A percentile compares a stretch with the other conserved stretches of the same genome.
Evolutionary conservation across 2,888 invertebrate species (phyloP).

Genomic region (Cerceris ruficornis): DNA sequence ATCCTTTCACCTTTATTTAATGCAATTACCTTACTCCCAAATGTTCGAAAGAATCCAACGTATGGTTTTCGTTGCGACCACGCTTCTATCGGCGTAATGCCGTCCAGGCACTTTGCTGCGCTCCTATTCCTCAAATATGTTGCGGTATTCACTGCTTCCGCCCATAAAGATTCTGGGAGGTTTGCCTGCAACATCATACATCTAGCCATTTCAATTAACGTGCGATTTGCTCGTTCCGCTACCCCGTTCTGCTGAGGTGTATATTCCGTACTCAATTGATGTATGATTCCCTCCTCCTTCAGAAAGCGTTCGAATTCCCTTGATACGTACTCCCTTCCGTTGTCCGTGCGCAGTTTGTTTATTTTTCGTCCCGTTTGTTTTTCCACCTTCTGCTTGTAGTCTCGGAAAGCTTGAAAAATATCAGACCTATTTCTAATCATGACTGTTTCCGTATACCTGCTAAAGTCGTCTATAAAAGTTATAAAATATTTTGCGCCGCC

Average conservation of each 20-base stretch:
- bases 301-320: constrained; percentile 39
- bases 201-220: constrained; percentile 67
- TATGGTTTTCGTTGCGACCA: constrained; percentile 26
- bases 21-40: constrained; percentile 29
- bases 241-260: constrained; percentile 71
- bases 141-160: constrained; percentile 67
- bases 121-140: constrained; percentile 66
- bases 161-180: constrained; percentile 67
- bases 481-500: constrained; percentile 32
- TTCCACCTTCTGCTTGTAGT: constrained; percentile 39
- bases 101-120: constrained; percentile 2
- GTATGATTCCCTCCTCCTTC: constrained; percentile 37
- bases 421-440: constrained; percentile 47
- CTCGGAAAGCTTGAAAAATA: constrained; percentile 40
- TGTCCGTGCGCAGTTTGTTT: constrained; percentile 46
- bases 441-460: constrained; percentile 22
- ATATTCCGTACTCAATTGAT: constrained; percentile 55
- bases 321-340: constrained; percentile 51
- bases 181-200: constrained; percentile 64
- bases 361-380: constrained; percentile 41
- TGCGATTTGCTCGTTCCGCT: constrained; percentile 69
- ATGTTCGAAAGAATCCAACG: constrained; percentile 29
- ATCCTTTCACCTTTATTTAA: constrained; percentile 12
- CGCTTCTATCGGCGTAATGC: constrained; percentile 12
- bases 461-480: constrained; percentile 49